Evolutionary conservation across 2,888 invertebrate genomes (phyloP).

Genomic region (Cephus spinipes): DNA sequence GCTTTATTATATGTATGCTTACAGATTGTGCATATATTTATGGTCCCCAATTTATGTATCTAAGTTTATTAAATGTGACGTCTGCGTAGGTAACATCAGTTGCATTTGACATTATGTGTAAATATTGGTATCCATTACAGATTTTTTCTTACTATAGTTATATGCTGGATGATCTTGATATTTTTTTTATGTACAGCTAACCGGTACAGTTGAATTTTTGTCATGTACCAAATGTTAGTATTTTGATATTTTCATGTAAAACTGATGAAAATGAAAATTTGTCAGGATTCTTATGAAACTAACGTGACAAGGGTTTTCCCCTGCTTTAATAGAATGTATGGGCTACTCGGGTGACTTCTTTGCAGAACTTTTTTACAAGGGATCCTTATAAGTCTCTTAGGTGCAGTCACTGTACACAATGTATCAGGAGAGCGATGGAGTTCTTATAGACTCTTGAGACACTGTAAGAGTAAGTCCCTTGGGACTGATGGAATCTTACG

Average conservation of each 20-base stretch:
- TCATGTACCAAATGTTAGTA: too few species aligned
- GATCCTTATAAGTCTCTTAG: too few species aligned
- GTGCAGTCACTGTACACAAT: neutral
- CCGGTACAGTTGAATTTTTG: too few species aligned
- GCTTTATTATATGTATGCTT: neutral
- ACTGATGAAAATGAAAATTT: too few species aligned
- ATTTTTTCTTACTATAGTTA: neutral
- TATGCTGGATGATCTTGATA: too few species aligned
- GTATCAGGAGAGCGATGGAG: neutral
- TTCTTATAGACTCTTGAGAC: neutral
- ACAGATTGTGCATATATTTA: neutral
- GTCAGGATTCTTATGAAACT: too few species aligned
- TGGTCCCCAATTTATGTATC: neutral
- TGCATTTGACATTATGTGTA: neutral
- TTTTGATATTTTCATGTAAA: too few species aligned
- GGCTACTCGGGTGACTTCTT: neutral
- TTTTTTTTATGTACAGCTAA: too few species aligned
- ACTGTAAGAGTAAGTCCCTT: neutral
- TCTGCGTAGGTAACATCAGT: neutral
- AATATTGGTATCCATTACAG: neutral
- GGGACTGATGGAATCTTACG: neutral
- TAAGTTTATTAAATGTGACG: neutral
- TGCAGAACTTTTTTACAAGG: neutral
- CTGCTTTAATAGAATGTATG: neutral
- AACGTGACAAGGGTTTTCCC: neutral